phyloP scores from a whole-genome alignment of 2,113 vertebrate species.

The Ovibos moschatus region DNA sequence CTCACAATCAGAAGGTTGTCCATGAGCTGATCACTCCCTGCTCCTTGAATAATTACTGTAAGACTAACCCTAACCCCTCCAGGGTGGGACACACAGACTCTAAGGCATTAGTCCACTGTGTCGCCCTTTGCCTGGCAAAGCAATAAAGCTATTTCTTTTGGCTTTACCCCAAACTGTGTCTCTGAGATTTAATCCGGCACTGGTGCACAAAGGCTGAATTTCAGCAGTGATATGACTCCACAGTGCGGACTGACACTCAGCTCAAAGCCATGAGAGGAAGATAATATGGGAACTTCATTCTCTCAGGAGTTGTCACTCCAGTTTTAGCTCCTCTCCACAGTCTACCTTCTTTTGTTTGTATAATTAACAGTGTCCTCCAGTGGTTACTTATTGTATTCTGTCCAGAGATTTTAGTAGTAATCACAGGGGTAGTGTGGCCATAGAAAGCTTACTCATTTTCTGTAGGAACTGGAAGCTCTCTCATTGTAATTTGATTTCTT shows the following conservation, averaged over 20 bases:
- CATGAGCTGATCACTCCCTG: not conserved
- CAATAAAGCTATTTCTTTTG: not conserved
- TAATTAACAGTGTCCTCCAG: not conserved
- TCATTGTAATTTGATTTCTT: not conserved
- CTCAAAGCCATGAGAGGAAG: not conserved
- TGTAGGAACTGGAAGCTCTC: not conserved
- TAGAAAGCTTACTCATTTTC: not conserved
- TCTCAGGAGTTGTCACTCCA: too few species aligned
- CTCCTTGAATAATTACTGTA: not conserved
- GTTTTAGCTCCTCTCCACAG: not conserved
- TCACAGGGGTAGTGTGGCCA: not conserved
- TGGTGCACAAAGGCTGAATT: not conserved
- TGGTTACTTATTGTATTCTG: not conserved
- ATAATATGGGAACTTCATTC: not conserved
- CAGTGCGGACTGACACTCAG: not conserved
- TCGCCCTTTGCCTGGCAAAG: not conserved
- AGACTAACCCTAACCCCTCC: not conserved
- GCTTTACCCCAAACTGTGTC: not conserved
- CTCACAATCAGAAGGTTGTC: not conserved
- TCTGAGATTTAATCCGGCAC: not conserved
- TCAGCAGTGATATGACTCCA: not conserved
- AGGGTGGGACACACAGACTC: not conserved
- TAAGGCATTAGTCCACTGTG: not conserved
- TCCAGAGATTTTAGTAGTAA: not conserved
- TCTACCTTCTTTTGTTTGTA: not conserved